Evolutionary conservation across 2,797 vertebrate genomes (phyloP).

Genomic region (Enteromius unitaeniatus): DNA sequence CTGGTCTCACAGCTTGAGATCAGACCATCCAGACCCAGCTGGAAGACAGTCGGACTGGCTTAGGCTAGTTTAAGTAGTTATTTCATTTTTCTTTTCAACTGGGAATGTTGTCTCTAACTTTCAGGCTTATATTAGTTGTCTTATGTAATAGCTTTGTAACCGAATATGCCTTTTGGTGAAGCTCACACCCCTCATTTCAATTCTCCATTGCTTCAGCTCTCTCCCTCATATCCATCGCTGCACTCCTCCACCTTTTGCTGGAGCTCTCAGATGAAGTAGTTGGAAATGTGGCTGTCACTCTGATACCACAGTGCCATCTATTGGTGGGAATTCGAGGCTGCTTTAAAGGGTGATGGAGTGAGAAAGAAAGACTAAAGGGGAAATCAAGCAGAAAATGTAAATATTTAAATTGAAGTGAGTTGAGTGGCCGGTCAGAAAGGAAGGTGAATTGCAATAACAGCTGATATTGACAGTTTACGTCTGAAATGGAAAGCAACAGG

Average conservation of each 20-base stretch:
- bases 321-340: conserved; percentile 25
- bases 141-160: conserved; percentile 57
- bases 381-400: not conserved
- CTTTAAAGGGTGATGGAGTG: not conserved
- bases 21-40: not conserved
- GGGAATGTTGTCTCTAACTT: not conserved
- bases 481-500: not conserved
- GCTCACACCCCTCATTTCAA: conserved; percentile 46
- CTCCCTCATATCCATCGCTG: conserved; percentile 36
- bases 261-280: not conserved
- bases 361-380: not conserved
- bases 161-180: conserved; percentile 51
- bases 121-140: conserved; percentile 50
- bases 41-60: not conserved
- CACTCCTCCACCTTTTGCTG: conserved; percentile 26
- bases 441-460: not conserved
- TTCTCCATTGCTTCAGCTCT: conserved; percentile 45
- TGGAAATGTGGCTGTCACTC: not conserved
- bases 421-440: not conserved
- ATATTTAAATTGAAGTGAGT: conserved; percentile 1
- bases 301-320: conserved; percentile 62
- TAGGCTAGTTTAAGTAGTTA: not conserved
- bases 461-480: not conserved
- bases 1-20: not conserved
- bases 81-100: not conserved